A percentile compares a stretch with the other conserved stretches of the same genome.
These are phyloP conservation scores for Autographa gamma DNA, from an alignment of 2,888 invertebrate species.

Conservation along the genomic window DNA sequence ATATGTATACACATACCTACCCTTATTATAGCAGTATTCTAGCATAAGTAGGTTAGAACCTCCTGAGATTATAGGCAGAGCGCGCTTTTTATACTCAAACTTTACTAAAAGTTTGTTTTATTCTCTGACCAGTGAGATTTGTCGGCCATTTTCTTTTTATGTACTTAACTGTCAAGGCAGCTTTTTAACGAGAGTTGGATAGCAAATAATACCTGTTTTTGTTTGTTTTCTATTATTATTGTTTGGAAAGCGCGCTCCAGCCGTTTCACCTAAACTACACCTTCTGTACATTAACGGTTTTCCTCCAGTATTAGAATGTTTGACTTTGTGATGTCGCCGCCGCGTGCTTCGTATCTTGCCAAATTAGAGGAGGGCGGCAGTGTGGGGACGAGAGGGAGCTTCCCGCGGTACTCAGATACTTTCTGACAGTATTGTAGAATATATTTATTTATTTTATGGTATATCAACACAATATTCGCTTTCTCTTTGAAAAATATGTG, in stretches of 20 bases:
- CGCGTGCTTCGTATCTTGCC: conserved; percentile 79
- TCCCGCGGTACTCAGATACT: conserved; percentile 27
- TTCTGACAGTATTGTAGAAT: not conserved
- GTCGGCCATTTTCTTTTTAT: not conserved
- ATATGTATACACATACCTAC: conserved; percentile 80
- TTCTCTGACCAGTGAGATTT: conserved; percentile 14
- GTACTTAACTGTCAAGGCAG: conserved; percentile 1
- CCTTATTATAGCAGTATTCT: conserved; percentile 86
- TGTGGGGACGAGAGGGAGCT: conserved; percentile 49
- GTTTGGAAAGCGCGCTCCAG: conserved; percentile 52
- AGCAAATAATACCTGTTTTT: not conserved
- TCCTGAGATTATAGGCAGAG: conserved; percentile 77
- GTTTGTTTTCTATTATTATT: conserved; percentile 7
- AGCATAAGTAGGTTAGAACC: conserved; percentile 85
- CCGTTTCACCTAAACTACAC: conserved; percentile 73
- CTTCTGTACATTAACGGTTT: conserved; percentile 85
- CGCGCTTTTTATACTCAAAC: conserved; percentile 53
- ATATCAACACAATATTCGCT: not conserved
- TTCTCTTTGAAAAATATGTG: not conserved
- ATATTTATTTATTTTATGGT: not conserved
- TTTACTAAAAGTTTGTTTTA: not conserved
- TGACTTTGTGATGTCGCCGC: conserved; percentile 80
- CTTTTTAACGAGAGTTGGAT: not conserved
- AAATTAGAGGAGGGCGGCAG: conserved; percentile 70
- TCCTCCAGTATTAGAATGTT: conserved; percentile 85